Evolutionary conservation across 2,113 vertebrate species (phyloP).

Genomic region (Scatophagus argus): DNA sequence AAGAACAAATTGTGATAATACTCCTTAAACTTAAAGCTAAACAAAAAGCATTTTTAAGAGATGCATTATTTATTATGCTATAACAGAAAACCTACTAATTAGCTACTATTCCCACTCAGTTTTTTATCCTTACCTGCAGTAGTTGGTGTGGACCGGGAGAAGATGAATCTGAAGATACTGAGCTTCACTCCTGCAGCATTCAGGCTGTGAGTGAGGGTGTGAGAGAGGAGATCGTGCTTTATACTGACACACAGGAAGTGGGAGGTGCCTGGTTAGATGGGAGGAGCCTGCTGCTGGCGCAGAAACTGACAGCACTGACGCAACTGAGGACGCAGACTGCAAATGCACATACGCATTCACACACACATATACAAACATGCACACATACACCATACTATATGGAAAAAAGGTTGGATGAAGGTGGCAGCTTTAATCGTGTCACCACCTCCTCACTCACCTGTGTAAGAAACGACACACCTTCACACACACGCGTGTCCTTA

Average conservation of each 20-base stretch:
- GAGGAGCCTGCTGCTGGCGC: constrained; percentile 62
- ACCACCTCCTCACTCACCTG: constrained; percentile 13
- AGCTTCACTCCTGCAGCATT: constrained; percentile 53
- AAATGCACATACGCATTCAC: not conserved
- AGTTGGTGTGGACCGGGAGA: constrained; percentile 24
- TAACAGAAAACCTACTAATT: not conserved
- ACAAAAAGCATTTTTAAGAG: not conserved
- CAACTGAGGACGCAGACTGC: constrained; percentile 54
- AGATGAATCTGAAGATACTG: constrained; percentile 51
- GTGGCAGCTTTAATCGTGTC: constrained; percentile 30
- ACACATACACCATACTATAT: not conserved
- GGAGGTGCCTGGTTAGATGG: constrained; percentile 36
- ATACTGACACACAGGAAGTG: constrained; percentile 60
- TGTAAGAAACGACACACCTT: not conserved
- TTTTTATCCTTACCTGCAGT: constrained; percentile 69
- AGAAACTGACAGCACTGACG: constrained; percentile 65
- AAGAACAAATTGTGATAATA: not conserved
- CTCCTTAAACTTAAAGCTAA: not conserved
- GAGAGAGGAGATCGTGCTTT: constrained; percentile 35
- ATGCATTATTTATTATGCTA: not conserved
- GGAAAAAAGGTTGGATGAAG: not conserved
- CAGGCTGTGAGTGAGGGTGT: constrained; percentile 50
- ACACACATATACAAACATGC: not conserved
- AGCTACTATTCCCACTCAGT: not conserved
- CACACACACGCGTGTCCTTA: not conserved